Conservation (phyloP, 2,113 vertebrate genomes). For the Microcebus ravelobensis region DNA sequence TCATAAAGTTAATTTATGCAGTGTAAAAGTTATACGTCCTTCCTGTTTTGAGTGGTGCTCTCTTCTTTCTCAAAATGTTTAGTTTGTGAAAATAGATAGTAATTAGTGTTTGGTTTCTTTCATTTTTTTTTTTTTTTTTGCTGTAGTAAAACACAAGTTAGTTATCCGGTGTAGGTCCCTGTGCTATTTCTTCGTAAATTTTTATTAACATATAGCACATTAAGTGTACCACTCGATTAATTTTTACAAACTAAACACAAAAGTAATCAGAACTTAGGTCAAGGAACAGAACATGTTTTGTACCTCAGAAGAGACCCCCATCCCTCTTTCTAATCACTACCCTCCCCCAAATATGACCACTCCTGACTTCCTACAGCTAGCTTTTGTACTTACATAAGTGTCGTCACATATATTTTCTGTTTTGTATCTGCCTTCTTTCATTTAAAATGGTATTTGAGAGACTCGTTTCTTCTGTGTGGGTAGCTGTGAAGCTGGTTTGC, state of each 20-base stretch:
- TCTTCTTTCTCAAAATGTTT: background rate
- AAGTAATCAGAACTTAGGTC: background rate
- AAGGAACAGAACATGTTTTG: background rate
- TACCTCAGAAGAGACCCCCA: background rate
- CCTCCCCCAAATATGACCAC: no score
- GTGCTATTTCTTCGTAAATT: background rate
- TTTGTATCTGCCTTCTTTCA: background rate
- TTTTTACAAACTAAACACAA: background rate
- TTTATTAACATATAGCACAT: background rate
- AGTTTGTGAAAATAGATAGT: background rate
- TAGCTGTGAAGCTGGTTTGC: background rate
- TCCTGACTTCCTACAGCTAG: background rate
- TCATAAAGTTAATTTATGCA: background rate
- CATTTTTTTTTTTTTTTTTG: background rate
- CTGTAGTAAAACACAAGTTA: background rate
- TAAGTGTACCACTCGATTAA: background rate
- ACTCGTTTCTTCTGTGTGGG: background rate
- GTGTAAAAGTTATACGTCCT: background rate
- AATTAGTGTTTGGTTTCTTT: background rate
- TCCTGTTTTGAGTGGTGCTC: background rate
- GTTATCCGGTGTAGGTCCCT: background rate
- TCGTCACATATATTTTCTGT: background rate
- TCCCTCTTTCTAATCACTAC: background rate
- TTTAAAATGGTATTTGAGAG: background rate
- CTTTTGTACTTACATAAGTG: background rate